phyloP scores from a whole-genome alignment of 1,140 invertebrate species.

The Maconellicoccus hirsutus region DNA sequence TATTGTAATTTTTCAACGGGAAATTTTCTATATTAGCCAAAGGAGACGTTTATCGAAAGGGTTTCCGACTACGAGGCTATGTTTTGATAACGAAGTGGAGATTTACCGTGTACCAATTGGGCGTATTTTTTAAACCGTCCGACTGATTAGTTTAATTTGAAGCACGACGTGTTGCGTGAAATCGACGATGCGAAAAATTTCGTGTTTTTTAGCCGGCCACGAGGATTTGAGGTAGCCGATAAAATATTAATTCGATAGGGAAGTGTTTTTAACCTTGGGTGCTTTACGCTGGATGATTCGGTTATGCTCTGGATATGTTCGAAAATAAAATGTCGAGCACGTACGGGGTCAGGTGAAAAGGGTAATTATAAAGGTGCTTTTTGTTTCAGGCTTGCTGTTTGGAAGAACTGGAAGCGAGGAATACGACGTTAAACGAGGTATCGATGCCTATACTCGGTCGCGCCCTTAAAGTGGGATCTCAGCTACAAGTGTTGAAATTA shows the following conservation, averaged over 20 bases:
- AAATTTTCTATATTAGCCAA: not conserved
- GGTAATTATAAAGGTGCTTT: no score
- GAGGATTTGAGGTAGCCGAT: no score
- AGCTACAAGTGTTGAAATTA: conserved; percentile 56
- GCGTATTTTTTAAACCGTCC: no score
- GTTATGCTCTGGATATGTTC: not conserved
- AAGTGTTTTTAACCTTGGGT: no score
- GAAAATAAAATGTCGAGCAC: not conserved
- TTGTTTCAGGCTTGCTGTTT: conserved; percentile 53
- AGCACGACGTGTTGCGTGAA: no score
- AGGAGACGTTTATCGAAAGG: not conserved
- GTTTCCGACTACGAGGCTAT: not conserved
- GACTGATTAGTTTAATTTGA: no score
- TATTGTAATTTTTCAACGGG: not conserved
- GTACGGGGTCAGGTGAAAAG: not conserved
- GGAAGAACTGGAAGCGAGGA: conserved; percentile 52
- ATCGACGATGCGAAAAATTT: no score
- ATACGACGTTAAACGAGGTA: conserved; percentile 52
- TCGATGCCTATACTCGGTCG: conserved; percentile 55
- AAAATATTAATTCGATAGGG: no score
- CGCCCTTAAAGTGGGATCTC: conserved; percentile 50
- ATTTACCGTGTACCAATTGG: no score
- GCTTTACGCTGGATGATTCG: not conserved
- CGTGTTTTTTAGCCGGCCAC: no score
- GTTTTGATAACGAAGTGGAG: no score